Percentiles rank a stretch among this genome's conserved stretches.
Evolutionary conservation across 2,888 invertebrate genomes (phyloP).

Genomic region (Xylocampa areola): DNA sequence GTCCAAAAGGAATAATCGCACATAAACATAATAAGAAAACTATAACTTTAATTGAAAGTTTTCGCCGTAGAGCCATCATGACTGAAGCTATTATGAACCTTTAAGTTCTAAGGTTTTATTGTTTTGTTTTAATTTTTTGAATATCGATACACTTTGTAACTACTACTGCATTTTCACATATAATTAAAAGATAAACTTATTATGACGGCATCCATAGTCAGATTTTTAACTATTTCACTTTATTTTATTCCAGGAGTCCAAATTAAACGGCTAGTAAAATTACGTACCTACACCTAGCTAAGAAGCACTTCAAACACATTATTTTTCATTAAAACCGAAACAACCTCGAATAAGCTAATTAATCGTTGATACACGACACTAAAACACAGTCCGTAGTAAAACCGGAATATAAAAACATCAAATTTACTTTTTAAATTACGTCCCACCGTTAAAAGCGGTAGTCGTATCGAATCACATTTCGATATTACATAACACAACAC

Average conservation of each 20-base stretch:
- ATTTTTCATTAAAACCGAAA: conserved; percentile 10
- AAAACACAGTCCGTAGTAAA: neutral
- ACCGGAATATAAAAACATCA: too few relatives aligned
- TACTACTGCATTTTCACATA: conserved; percentile 12
- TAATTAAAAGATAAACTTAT: neutral
- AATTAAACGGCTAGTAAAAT: neutral
- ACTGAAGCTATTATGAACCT: neutral
- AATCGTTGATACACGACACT: neutral
- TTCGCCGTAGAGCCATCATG: conserved; percentile 2
- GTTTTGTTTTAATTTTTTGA: neutral
- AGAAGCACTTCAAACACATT: neutral
- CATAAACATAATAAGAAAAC: conserved; percentile 29
- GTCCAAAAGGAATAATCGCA: conserved; percentile 13
- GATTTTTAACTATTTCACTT: too few relatives aligned
- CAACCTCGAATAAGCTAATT: conserved; percentile 2
- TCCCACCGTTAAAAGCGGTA: conserved; percentile 9
- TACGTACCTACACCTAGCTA: neutral
- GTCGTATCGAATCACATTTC: neutral
- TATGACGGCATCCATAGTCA: neutral
- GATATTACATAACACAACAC: conserved; percentile 25
- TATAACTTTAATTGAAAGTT: conserved; percentile 10
- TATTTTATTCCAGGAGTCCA: too few relatives aligned
- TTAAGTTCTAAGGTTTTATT: neutral
- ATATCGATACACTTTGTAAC: neutral
- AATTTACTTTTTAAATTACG: neutral